Evolutionary conservation across 2,888 invertebrate species (phyloP), one percentile per base, ranked within the genome.

Genomic region (Barypeithes pellucidus): DNA sequence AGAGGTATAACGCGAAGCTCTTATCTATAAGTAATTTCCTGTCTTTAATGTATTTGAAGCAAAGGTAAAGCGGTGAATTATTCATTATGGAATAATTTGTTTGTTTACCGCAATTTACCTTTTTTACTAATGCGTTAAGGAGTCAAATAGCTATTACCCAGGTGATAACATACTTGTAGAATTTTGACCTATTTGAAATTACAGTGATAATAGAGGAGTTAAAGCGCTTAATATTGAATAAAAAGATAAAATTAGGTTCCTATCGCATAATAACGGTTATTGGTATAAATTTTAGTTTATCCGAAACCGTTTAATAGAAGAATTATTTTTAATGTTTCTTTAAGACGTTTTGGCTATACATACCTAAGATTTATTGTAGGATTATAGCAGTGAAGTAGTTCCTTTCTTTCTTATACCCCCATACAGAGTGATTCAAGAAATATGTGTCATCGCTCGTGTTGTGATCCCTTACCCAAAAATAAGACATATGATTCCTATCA

Each of bases 121-220:
- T 50, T 3, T 50, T 50, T 57, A 57, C 54, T 57, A 57, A 57
- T 57, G 54, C 54, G 54, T 57, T 57, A 57, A 33, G 54, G 11
- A 57, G 54, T 57, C 54, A 57, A 57, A 62, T 60, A 36, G 50
- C 47, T 60, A 59, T 67, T 67, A 47, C 16, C 36, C 11, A 62
- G 24, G 22, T 29, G 62, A 62, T 62, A 62, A 62, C 18, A 62
- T 33, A 62, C 29, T 62, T 47, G 43, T 62, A 62, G 29, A 33
- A 62, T 62, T 62, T 45, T 62, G 62, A 45, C 45, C 45, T 62
- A 62, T 62, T 62, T 62, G 29, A 43, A 62, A 62, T 29, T 24
- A 29, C 11, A 14, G 2, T 11, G 54, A 57, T 57, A 57, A 57
- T 52, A 29, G 20, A 24, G 22, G 11, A 33, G 33, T 9, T 33